Base-by-base conservation (phyloP, 2,797 vertebrate species). In the Astyanax mexicanus region DNA sequence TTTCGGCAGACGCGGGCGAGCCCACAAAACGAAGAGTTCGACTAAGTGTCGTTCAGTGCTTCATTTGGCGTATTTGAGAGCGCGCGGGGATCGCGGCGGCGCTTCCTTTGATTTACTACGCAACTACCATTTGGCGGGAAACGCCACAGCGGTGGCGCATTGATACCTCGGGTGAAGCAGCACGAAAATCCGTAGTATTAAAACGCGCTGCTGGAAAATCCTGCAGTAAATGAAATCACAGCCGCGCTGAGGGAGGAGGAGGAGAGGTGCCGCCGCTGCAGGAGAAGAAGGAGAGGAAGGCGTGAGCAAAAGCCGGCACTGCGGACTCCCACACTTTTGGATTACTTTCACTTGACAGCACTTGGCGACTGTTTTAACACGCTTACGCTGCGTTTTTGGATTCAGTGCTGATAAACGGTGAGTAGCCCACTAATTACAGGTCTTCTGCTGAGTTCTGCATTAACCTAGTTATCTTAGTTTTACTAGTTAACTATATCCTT, bases 81-180 rank as follows among this genome's bases (percentile, higher is more conserved):
- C 12, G 44, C 37, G 15, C 60, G 54, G 32, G 17, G 3, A 23
- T 52, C 11, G 21, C 1, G 4, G 49, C 40, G n/a, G 0, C 47
- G n/a, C 5, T 25, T 4, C 12, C 1, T 49, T 60, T 6, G 32
- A 32, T 47, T 68, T 77, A 68, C 65, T 75, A 54, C 75, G 77
- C 45, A 51, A 29, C 45, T 32, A 2, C 10, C 4, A 80, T 84
- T 87, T 86, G 87, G 85, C 85, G 87, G 80, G 87, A 88, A 88
- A 83, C 11, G 11, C 27, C 25, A 12, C 40, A 21, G 55, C 21
- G 40, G 15, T 13, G 65, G 83, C 77, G 84, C 49, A 83, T 17
- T 38, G 6, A 81, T 79, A 84, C 51, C 5, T 17, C 1, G 65
- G 72, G 65, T 54, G 65, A 64, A 3, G 15, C 49, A 75, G 74